These are phyloP conservation scores for Sarcophaga caerulescens DNA, from an alignment of 2,888 invertebrate genomes.

Conservation along the genomic window DNA sequence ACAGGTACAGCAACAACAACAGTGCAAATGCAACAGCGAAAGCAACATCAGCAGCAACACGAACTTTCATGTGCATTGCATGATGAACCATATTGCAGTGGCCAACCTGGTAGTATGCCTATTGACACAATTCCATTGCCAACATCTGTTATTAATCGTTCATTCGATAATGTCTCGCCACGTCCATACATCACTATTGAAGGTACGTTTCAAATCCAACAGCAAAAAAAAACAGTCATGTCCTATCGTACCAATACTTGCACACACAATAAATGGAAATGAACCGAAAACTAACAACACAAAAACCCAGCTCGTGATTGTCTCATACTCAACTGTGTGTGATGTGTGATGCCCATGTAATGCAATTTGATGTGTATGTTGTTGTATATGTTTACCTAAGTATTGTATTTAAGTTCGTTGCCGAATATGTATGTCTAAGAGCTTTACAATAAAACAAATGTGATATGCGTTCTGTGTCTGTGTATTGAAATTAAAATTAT, in stretches of 20 bases:
- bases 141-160: conserved; percentile 72
- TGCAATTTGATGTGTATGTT: conserved; percentile 7
- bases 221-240: neutral
- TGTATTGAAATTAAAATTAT: no score
- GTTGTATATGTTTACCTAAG: neutral
- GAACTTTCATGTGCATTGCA: conserved; percentile 5
- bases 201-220: conserved; percentile 72
- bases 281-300: no score
- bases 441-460: no score
- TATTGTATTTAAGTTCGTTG: neutral
- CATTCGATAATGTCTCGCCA: conserved; percentile 79
- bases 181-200: conserved; percentile 77
- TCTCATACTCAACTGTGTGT: no score
- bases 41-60: conserved; percentile 16
- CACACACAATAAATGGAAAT: no score
- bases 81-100: conserved; percentile 19
- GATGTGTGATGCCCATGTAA: neutral
- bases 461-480: no score
- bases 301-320: no score
- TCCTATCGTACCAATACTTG: neutral
- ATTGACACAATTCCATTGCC: conserved; percentile 45
- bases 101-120: conserved; percentile 30
- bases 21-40: neutral
- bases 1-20: neutral
- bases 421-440: no score